These are phyloP conservation scores for Hypomecis punctinalis DNA, from an alignment of 2,888 invertebrate species.

Conservation along the genomic window DNA sequence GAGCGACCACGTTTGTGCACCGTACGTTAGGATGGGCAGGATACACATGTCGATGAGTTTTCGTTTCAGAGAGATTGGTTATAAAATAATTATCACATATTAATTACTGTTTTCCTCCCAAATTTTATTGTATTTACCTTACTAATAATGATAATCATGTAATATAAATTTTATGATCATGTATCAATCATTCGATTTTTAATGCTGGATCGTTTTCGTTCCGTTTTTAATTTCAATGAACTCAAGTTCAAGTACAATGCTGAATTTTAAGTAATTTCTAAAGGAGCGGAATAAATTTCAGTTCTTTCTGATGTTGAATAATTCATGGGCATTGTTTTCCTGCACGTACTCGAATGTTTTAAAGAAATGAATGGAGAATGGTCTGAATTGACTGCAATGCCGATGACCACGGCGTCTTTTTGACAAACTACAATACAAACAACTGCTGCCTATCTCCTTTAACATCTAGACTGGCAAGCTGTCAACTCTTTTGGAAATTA, in stretches of 20 bases:
- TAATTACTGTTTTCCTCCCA: too few species aligned
- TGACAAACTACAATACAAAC: conserved; percentile 4
- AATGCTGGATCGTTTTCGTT: too few species aligned
- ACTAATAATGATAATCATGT: too few species aligned
- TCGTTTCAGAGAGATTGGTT: too few species aligned
- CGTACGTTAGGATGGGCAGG: too few species aligned
- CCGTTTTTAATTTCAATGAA: too few species aligned
- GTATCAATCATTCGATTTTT: too few species aligned
- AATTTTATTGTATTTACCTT: too few species aligned
- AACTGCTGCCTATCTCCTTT: not conserved
- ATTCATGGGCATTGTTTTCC: conserved; percentile 32
- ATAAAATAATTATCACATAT: too few species aligned
- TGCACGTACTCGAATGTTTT: conserved; percentile 9
- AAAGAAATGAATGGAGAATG: conserved; percentile 21
- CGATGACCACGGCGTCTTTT: conserved; percentile 2
- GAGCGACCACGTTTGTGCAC: too few species aligned
- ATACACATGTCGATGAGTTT: too few species aligned
- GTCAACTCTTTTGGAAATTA: not conserved
- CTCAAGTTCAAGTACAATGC: conserved; percentile 31
- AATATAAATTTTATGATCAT: too few species aligned
- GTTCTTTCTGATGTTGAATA: conserved; percentile 23
- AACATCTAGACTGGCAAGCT: not conserved
- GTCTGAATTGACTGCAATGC: not conserved
- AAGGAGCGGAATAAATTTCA: conserved; percentile 19
- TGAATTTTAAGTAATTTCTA: conserved; percentile 30